These are phyloP conservation scores for Chondrosia reniformis DNA, from an alignment of 37 sponge, comb jelly and placozoan genomes.

Conservation along the genomic window DNA sequence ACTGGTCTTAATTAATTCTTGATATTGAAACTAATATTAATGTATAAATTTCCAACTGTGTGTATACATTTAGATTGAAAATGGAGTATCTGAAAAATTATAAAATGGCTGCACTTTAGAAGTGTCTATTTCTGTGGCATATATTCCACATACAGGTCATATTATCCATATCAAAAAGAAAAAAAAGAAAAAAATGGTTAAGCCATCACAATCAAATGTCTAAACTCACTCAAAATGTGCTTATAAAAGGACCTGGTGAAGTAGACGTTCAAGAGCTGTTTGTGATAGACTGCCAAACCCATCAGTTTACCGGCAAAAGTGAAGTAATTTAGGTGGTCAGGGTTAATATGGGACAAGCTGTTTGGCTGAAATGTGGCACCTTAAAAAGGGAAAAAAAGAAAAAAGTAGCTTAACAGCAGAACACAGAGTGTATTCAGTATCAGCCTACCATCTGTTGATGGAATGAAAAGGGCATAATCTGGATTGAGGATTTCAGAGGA, in stretches of 20 bases:
- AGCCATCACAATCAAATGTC: no score
- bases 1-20: no score
- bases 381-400: neutral
- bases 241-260: constrained; percentile 99
- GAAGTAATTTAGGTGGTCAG: constrained; percentile 97
- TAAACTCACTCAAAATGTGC: constrained; percentile 79
- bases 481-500: constrained; percentile 90
- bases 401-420: neutral
- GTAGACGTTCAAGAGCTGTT: constrained; percentile 90
- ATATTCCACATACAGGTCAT: no score
- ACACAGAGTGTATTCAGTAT: neutral
- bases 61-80: no score
- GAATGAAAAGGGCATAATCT: constrained; percentile 96
- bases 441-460: constrained; percentile 83
- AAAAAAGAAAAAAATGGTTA: no score
- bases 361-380: constrained; percentile 95
- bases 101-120: no score
- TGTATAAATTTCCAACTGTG: no score
- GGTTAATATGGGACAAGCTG: constrained; percentile 86
- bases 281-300: constrained; percentile 86
- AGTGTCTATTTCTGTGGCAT: no score
- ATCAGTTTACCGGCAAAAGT: constrained; percentile 88
- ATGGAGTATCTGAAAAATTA: no score
- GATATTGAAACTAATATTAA: no score
- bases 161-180: no score